Evolutionary conservation across 2,797 vertebrate species (phyloP).

Genomic region (Xyrichtys novacula): DNA sequence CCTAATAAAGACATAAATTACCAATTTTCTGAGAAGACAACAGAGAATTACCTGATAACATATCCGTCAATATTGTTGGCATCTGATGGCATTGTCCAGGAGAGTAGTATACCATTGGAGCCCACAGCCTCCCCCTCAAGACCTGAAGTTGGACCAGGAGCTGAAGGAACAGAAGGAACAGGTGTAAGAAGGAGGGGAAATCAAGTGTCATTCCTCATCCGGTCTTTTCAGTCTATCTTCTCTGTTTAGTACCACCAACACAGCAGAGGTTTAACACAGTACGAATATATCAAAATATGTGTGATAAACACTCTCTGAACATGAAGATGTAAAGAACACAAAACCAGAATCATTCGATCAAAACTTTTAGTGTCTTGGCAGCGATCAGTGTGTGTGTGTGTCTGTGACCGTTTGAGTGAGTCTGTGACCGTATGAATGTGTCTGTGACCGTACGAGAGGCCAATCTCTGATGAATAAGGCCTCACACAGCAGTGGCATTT

Average conservation of each 20-base stretch:
- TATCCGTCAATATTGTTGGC: conserved; percentile 86
- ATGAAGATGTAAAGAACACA: neutral
- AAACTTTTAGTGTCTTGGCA: conserved; percentile 28
- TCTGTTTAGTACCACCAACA: conserved; percentile 2
- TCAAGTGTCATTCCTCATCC: neutral
- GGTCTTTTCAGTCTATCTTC: neutral
- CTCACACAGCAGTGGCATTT: conserved; percentile 81
- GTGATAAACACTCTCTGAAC: neutral
- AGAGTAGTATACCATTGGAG: conserved; percentile 95
- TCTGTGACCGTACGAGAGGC: conserved; percentile 14
- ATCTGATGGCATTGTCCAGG: conserved; percentile 88
- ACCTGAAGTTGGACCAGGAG: conserved; percentile 84
- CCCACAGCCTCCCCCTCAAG: conserved; percentile 92
- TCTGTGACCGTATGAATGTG: conserved; percentile 32
- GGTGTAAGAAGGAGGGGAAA: conserved; percentile 1
- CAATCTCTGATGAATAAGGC: conserved; percentile 75
- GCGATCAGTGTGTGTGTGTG: conserved; percentile 22
- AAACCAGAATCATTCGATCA: conserved; percentile 26
- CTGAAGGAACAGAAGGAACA: conserved; percentile 34
- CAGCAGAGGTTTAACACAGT: neutral
- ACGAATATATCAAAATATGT: neutral
- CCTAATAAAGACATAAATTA: neutral
- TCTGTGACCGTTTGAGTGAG: conserved; percentile 16
- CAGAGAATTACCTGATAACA: conserved; percentile 83
- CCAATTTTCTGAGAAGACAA: conserved; percentile 1